These are phyloP conservation scores for Hypomesus transpacificus DNA, from an alignment of 2,113 vertebrate genomes.

Conservation along the genomic window DNA sequence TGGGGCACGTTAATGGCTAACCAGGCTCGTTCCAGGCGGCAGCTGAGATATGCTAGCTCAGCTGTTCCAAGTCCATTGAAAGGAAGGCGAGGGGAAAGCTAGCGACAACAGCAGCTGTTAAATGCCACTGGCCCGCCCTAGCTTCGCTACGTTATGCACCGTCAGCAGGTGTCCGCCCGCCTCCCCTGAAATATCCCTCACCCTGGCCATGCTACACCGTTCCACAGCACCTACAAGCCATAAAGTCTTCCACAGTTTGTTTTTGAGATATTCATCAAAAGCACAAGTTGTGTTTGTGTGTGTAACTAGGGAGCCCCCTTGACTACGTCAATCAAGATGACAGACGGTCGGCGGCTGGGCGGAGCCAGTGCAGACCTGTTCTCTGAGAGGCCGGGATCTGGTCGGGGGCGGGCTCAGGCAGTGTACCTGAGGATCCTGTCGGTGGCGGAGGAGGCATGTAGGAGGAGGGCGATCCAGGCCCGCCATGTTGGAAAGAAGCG, in stretches of 20 bases:
- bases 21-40: not conserved
- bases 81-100: not conserved
- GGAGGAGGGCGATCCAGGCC: constrained; percentile 85
- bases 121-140: not conserved
- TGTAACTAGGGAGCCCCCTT: not conserved
- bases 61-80: not conserved
- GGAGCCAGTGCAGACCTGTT: constrained; percentile 85
- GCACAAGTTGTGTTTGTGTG: not conserved
- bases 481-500: constrained; percentile 87
- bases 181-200: too few species aligned
- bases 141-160: not conserved
- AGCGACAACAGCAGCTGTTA: not conserved
- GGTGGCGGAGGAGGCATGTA: constrained; percentile 76
- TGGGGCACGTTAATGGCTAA: not conserved
- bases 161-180: not conserved
- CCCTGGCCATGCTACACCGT: too few species aligned
- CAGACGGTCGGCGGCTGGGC: constrained; percentile 14
- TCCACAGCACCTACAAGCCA: too few species aligned
- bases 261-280: too few species aligned
- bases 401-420: constrained; percentile 74
- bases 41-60: not conserved
- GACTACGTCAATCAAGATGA: constrained; percentile 4
- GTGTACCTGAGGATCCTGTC: constrained; percentile 91
- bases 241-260: too few species aligned
- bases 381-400: constrained; percentile 82